Conservation (phyloP, 2,888 invertebrate genomes). For the Leucophenga maculata region DNA sequence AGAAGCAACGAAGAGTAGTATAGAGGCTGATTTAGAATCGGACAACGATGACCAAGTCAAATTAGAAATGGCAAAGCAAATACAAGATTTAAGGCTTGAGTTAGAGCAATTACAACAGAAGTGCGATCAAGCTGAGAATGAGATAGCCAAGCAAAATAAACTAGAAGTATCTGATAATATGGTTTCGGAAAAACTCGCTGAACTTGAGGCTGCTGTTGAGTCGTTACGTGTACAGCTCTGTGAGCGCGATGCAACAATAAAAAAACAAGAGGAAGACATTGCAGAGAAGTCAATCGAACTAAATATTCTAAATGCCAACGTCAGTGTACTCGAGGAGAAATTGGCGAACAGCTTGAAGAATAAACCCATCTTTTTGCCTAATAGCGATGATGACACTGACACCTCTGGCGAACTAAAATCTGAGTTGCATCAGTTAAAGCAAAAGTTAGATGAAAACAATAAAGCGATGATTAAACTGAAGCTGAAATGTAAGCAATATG, state of each 20-base stretch:
- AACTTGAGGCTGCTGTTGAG: constrained; percentile 73
- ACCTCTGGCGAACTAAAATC: constrained; percentile 49
- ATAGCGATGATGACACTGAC: constrained; percentile 44
- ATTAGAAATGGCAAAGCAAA: constrained; percentile 65
- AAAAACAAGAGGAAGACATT: constrained; percentile 74
- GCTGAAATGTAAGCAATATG: constrained; percentile 81
- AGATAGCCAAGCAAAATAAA: constrained; percentile 49
- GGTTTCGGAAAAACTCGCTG: constrained; percentile 66
- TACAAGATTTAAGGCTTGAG: constrained; percentile 56
- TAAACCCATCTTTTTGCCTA: constrained; percentile 65
- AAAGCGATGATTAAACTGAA: constrained; percentile 73
- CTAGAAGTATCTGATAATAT: constrained; percentile 75
- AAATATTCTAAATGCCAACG: constrained; percentile 72
- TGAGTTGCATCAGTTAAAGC: constrained; percentile 75
- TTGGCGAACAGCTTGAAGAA: constrained; percentile 58
- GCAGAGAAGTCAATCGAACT: constrained; percentile 75
- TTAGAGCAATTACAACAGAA: constrained; percentile 35
- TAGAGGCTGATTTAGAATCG: constrained; percentile 12
- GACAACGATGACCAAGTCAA: constrained; percentile 58
- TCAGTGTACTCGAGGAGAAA: constrained; percentile 70
- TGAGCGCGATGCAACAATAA: constrained; percentile 74
- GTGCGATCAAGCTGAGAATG: constrained; percentile 34
- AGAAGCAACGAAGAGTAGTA: constrained; percentile 66
- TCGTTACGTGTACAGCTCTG: constrained; percentile 74
- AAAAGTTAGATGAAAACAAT: constrained; percentile 82